Evolutionary conservation across 2,113 vertebrate species (phyloP).

Genomic region (Mobula hypostoma): DNA sequence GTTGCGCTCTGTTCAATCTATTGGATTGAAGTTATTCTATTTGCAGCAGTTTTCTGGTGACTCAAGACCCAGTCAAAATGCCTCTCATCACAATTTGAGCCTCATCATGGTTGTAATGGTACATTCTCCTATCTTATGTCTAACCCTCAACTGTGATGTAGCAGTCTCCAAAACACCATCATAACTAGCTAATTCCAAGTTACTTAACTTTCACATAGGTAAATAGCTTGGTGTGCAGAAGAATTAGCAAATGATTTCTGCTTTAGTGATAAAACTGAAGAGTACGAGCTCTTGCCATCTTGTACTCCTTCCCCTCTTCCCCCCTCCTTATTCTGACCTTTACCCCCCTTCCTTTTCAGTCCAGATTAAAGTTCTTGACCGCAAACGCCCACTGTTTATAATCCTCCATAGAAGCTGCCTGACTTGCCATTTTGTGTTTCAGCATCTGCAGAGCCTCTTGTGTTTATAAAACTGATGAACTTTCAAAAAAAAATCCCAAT

Average conservation of each 20-base stretch:
- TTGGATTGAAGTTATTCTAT: background rate
- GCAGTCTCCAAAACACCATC: background rate
- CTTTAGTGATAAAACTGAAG: background rate
- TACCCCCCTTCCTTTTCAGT: too few relatives aligned
- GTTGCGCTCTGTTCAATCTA: background rate
- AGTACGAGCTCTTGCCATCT: too few relatives aligned
- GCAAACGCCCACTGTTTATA: too few relatives aligned
- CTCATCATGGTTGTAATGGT: background rate
- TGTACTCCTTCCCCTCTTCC: too few relatives aligned
- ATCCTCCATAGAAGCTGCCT: too few relatives aligned
- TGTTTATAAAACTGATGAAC: too few relatives aligned
- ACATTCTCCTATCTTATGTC: background rate
- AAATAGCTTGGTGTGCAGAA: background rate
- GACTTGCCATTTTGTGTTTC: too few relatives aligned
- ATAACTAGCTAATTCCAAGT: background rate
- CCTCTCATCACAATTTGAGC: background rate
- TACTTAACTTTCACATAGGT: background rate
- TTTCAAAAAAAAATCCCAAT: too few relatives aligned
- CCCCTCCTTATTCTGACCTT: too few relatives aligned
- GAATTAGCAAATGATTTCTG: background rate
- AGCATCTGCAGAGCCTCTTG: too few relatives aligned
- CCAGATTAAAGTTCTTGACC: too few relatives aligned
- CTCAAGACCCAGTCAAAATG: background rate
- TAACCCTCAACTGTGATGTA: background rate
- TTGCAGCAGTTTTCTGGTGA: background rate